Evolutionary conservation across 2,888 invertebrate genomes (phyloP).

Genomic region (Drosophila anomelani): DNA sequence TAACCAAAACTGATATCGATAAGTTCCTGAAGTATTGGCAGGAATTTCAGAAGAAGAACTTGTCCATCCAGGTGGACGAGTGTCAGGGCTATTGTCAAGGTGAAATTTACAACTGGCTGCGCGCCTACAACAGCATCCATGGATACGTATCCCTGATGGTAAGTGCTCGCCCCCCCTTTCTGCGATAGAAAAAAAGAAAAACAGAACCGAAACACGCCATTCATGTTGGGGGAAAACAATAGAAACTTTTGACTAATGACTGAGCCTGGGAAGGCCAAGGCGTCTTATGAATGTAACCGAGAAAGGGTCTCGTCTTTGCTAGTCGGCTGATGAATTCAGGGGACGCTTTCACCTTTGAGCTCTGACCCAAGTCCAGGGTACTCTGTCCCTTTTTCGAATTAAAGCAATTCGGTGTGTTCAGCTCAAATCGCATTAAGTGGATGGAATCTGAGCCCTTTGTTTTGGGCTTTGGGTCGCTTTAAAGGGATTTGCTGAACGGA

Average conservation of each 20-base stretch:
- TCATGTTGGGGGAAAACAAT: conserved; percentile 1
- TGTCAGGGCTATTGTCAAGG: conserved; percentile 87
- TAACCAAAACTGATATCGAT: conserved; percentile 74
- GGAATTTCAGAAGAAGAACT: conserved; percentile 61
- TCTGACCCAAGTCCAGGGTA: conserved; percentile 7
- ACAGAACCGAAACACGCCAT: neutral
- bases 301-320: neutral
- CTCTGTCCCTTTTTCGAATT: conserved; percentile 20
- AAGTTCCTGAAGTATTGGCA: conserved; percentile 73
- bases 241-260: conserved; percentile 30
- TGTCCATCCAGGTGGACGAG: conserved; percentile 58
- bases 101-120: conserved; percentile 86
- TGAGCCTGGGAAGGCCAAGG: conserved; percentile 5
- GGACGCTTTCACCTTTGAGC: conserved; percentile 31
- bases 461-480: neutral
- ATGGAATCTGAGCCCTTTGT: conserved; percentile 21
- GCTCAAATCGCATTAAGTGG: conserved; percentile 31
- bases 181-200: neutral
- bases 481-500: conserved; percentile 14
- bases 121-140: conserved; percentile 90
- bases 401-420: conserved; percentile 23
- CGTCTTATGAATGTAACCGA: conserved; percentile 42
- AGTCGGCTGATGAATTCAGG: conserved; percentile 31
- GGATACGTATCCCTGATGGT: conserved; percentile 93
- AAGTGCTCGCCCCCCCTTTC: conserved; percentile 78